Conservation (phyloP, 1,140 invertebrate species). For the Drosophila sulfurigaster region DNA sequence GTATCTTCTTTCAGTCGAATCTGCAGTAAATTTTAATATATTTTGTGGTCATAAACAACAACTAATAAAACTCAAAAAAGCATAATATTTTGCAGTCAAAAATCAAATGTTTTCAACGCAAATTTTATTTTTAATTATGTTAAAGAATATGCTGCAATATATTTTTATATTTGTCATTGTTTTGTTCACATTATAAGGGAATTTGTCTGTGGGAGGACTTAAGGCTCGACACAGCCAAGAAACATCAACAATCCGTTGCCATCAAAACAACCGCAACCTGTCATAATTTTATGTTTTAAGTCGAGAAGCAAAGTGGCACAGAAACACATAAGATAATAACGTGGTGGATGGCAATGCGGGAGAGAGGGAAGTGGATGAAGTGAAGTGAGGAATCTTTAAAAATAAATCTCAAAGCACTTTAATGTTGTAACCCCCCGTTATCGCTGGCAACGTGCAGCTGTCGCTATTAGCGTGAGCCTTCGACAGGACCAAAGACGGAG, state of each 20-base stretch:
- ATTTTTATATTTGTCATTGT: not conserved
- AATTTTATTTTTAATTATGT: not conserved
- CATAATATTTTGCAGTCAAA: not conserved
- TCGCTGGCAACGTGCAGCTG: constrained; percentile 71
- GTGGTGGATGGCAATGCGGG: constrained; percentile 10
- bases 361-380: not conserved
- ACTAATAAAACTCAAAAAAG: not conserved
- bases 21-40: not conserved
- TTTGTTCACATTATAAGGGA: not conserved
- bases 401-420: constrained; percentile 73
- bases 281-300: constrained; percentile 78
- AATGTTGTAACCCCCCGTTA: constrained; percentile 69
- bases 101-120: not conserved
- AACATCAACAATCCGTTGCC: constrained; percentile 4
- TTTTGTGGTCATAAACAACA: not conserved
- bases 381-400: constrained; percentile 64
- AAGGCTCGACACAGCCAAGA: not conserved
- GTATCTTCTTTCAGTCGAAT: constrained; percentile 1
- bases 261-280: constrained; percentile 67
- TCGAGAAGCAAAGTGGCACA: constrained; percentile 22
- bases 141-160: not conserved
- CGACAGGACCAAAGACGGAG: constrained; percentile 5
- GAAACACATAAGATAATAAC: constrained; percentile 13
- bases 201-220: not conserved
- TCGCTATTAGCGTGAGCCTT: constrained; percentile 66